These are phyloP conservation scores for mouse (Mus musculus) DNA, from an alignment of 2,113 vertebrate species.

Conservation along the genomic window GRCm39 chr16:37012001-37012500, in stretches of 20 bases:
- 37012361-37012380: neutral
- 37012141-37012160: neutral
- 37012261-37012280: neutral
- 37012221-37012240: neutral
- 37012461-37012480: neutral
- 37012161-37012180: neutral
- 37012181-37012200: neutral
- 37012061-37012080: neutral
- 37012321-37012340: neutral
- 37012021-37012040: neutral
- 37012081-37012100: neutral
- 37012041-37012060: neutral
- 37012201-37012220: neutral
- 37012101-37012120: neutral
- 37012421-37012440: neutral
- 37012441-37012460: neutral
- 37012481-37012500: neutral
- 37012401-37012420: neutral
- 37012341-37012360: neutral
- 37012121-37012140: neutral
- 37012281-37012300: neutral
- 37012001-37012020: neutral
- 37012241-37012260: neutral
- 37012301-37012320: neutral
- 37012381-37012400: neutral